Base-by-base conservation (phyloP, 2,113 vertebrate genomes). In the Macrotis lagotis region DNA sequence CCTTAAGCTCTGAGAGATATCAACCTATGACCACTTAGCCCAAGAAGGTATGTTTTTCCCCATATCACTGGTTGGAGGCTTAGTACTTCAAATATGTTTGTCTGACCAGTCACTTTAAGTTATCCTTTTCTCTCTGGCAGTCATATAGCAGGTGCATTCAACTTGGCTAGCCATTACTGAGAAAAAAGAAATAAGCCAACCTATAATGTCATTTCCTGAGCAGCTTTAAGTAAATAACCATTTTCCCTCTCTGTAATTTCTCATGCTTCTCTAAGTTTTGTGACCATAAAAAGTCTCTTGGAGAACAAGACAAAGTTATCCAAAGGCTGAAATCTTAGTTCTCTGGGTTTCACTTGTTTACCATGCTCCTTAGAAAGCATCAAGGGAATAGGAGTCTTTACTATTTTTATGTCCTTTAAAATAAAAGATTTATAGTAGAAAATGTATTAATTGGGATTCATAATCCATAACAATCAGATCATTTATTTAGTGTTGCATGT, bases 371-470 rank as follows among this genome's bases (percentile, higher is more conserved):
- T 0, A 0, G 3, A 7, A 10, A 88, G 10, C 95, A 51, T 3
- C 55, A 53, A 10, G 22, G 96, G 92, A 93, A 92, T 2, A 22
- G 51, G 37, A 92, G 50, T 94, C 37, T 92, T 93, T n/a, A 19
- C 25, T 94, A 49, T 96, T 74, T 19, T 83, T 44, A 44, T 22
- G 16, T 97, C 12, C 37, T 96, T 83, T 55, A 25, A n/a, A 97
- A 44, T 94, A 74, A 50, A 51, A 92, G n/a, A 93, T 94, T 1
- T 44, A 0, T 0, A 51, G 11, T 48, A 92, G n/a, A 47, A 74
- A 44, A 3, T 24, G 2, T 48, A 44, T 91, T 28, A 52, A 50
- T 66, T 74, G 48, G 49, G 90, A 83, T 83, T 44, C 66, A 83
- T 83, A 44, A 44, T 44, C 19, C 16, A 44, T 44, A 83, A 83